These are phyloP conservation scores for Alligator mississippiensis DNA, from an alignment of 2,113 vertebrate genomes.

Conservation along the genomic window DNA sequence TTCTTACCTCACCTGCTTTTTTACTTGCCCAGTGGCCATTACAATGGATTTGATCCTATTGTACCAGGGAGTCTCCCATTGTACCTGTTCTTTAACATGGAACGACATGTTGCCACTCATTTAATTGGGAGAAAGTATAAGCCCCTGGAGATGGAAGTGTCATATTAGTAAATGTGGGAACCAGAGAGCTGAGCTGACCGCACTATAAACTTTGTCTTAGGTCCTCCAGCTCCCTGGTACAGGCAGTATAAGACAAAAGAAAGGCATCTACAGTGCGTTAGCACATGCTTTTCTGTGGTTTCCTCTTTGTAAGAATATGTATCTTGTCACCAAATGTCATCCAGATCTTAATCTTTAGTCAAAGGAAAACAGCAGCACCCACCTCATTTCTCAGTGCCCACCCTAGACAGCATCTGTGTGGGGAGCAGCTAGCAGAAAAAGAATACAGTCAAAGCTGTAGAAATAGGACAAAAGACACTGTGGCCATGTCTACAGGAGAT, in stretches of 20 bases:
- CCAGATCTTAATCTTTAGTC: background rate
- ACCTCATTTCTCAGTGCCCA: background rate
- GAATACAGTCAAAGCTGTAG: background rate
- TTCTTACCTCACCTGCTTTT: too few relatives aligned
- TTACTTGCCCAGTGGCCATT: too few relatives aligned
- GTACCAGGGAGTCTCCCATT: background rate
- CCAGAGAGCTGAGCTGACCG: background rate
- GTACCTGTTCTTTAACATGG: background rate
- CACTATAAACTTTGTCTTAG: too few relatives aligned
- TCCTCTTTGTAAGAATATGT: background rate
- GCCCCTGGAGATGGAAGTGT: background rate
- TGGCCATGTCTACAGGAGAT: too few relatives aligned
- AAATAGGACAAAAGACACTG: background rate
- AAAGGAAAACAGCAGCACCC: background rate
- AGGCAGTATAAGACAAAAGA: background rate
- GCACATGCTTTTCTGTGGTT: background rate
- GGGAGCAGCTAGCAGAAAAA: background rate
- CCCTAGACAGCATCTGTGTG: background rate
- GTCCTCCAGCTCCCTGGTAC: background rate
- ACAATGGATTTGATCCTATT: too few relatives aligned
- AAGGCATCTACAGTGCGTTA: background rate
- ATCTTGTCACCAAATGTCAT: background rate
- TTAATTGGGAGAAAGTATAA: background rate
- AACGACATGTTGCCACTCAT: background rate
- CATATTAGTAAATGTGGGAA: background rate